These are phyloP conservation scores for Tachina lurida DNA, from an alignment of 2,888 invertebrate genomes.

Conservation along the genomic window DNA sequence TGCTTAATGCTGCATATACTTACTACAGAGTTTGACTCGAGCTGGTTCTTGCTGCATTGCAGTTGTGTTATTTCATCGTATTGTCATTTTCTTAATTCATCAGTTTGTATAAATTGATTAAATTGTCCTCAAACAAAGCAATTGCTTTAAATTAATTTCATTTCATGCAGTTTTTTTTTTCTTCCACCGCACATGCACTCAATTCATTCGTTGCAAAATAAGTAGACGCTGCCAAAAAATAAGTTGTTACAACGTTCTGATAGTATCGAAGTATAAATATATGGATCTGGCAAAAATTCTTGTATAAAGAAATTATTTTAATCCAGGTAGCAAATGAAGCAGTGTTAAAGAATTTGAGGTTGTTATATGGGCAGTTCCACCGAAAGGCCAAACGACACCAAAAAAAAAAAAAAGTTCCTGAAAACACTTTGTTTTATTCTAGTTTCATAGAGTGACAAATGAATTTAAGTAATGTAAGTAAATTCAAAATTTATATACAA, in stretches of 20 bases:
- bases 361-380: background rate
- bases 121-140: constrained; percentile 83
- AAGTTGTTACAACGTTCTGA: constrained; percentile 29
- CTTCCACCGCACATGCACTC: constrained; percentile 71
- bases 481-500: too few species aligned
- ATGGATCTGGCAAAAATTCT: background rate
- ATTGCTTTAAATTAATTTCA: constrained; percentile 83
- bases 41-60: constrained; percentile 9
- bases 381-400: too few species aligned
- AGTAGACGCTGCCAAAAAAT: constrained; percentile 1
- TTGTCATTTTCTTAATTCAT: constrained; percentile 60
- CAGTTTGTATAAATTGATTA: constrained; percentile 78
- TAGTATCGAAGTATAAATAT: background rate
- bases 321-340: too few species aligned
- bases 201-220: constrained; percentile 49
- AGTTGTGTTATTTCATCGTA: constrained; percentile 23
- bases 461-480: too few species aligned
- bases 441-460: too few species aligned
- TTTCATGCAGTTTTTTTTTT: constrained; percentile 75
- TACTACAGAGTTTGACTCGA: constrained; percentile 5
- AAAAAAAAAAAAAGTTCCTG: too few species aligned
- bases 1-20: background rate
- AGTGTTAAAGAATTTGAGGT: background rate
- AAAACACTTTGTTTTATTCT: too few species aligned
- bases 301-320: background rate